Conservation (phyloP, 2,888 invertebrate genomes). For the Parnassius apollo region DNA sequence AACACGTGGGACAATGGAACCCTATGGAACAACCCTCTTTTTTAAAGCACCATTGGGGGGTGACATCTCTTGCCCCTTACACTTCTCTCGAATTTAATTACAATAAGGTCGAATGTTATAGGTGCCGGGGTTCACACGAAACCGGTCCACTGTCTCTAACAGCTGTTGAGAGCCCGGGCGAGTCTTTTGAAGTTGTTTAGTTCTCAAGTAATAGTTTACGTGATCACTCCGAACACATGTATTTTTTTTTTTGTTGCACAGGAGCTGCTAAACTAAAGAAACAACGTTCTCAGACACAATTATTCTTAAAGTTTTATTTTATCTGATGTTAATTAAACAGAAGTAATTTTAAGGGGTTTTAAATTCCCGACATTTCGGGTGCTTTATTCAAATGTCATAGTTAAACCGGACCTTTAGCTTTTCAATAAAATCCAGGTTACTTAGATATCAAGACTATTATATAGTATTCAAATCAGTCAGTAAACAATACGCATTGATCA, state of each 20-base stretch:
- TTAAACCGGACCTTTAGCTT: no score
- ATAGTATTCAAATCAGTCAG: no score
- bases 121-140: constrained; percentile 37
- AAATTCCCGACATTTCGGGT: no score
- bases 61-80: constrained; percentile 20
- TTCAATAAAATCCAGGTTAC: no score
- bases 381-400: no score
- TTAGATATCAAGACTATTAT: no score
- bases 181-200: constrained; percentile 65
- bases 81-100: constrained; percentile 15
- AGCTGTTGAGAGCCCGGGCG: constrained; percentile 55
- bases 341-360: no score
- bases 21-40: constrained; percentile 27
- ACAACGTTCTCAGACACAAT: neutral
- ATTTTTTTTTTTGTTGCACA: constrained; percentile 31
- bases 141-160: constrained; percentile 47
- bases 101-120: constrained; percentile 13
- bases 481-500: no score
- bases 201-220: constrained; percentile 51
- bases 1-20: constrained; percentile 62
- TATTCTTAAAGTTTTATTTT: no score
- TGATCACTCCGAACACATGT: constrained; percentile 41
- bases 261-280: neutral
- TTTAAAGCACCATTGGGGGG: constrained; percentile 16
- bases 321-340: no score